These are phyloP conservation scores for Lathronympha strigana DNA, from an alignment of 2,888 invertebrate genomes.

Conservation along the genomic window DNA sequence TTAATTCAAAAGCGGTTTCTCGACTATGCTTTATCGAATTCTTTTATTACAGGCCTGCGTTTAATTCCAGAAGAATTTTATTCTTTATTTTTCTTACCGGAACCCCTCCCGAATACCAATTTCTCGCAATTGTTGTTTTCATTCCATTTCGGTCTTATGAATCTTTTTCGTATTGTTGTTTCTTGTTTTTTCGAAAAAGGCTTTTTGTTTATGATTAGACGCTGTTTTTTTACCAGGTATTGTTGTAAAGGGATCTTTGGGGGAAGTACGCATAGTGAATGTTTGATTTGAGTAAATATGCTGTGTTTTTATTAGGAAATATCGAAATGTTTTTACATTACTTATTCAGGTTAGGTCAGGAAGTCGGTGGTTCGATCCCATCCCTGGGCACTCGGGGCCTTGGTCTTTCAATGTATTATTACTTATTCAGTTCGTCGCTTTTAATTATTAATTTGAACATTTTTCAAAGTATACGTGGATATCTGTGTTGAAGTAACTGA, in stretches of 20 bases:
- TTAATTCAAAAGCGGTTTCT: constrained; percentile 16
- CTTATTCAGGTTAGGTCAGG: too few relatives aligned
- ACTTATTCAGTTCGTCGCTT: too few relatives aligned
- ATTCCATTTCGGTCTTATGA: constrained; percentile 51
- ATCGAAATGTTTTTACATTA: background rate
- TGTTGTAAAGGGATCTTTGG: background rate
- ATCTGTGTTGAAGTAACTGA: too few relatives aligned
- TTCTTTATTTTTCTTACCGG: constrained; percentile 60
- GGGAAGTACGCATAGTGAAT: constrained; percentile 3
- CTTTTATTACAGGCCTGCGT: constrained; percentile 45
- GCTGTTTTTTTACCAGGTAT: constrained; percentile 21
- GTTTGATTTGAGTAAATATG: constrained; percentile 11
- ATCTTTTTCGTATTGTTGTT: constrained; percentile 39
- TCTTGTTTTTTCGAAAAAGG: constrained; percentile 35
- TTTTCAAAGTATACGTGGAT: too few relatives aligned
- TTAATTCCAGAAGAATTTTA: constrained; percentile 54
- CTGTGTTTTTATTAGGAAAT: background rate
- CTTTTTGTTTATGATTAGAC: constrained; percentile 7
- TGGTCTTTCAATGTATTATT: too few relatives aligned
- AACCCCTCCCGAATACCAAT: constrained; percentile 61
- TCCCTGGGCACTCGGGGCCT: too few relatives aligned
- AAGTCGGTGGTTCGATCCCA: too few relatives aligned
- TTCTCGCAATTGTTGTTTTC: constrained; percentile 58
- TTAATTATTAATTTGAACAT: too few relatives aligned
- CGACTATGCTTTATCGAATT: constrained; percentile 8